Evolutionary conservation across 2,888 invertebrate genomes (phyloP), one percentile per base, ranked within the genome.

Genomic region (Petrolisthes cinctipes): DNA sequence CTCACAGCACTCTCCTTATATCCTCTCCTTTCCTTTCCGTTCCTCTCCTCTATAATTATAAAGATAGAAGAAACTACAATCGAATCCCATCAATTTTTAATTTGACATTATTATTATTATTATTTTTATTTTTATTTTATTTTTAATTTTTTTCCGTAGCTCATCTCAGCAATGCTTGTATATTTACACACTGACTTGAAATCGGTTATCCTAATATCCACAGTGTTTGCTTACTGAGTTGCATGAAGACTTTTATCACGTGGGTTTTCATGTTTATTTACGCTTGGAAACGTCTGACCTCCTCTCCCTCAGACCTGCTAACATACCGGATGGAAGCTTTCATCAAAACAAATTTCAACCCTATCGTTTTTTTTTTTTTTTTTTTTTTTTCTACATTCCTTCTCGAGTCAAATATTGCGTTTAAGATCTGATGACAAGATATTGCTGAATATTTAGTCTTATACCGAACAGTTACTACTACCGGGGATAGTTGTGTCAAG

Each of bases 401-500:
- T 1, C 61, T 17, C 17, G 61, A 61, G 61, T 17, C 17, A 61
- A 17, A 61, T 61, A 11, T 61, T 17, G 61, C 9, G 61, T 61
- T 37, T 61, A 61, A 61, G 61, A 61, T 9, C 61, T 61, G 61
- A 61, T 17, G 78, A 79, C 53, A 54, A 9, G 56, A 79, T 56
- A 11, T 56, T 56, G 20, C 53, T 79, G 20, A 79, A 79, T 23
- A 5, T 79, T 37, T 79, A 17, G 54, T 54, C 20, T 56, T 20
- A 14, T 4, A 79, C n/a, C 54, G 53, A 56, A 79, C 78, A 79
- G 78, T 79, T 79, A 56, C 20, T n/a, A 56, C 53, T 20, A 53
- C 56, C 23, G 20, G 53, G 78, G 56, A 79, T 5, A 54, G 54
- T 20, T 56, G 53, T 79, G 78, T 79, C 78, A 79, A 79, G 56